Evolutionary conservation across 1,140 invertebrate genomes (phyloP).

Genomic region (Drosophila pectinifera): DNA sequence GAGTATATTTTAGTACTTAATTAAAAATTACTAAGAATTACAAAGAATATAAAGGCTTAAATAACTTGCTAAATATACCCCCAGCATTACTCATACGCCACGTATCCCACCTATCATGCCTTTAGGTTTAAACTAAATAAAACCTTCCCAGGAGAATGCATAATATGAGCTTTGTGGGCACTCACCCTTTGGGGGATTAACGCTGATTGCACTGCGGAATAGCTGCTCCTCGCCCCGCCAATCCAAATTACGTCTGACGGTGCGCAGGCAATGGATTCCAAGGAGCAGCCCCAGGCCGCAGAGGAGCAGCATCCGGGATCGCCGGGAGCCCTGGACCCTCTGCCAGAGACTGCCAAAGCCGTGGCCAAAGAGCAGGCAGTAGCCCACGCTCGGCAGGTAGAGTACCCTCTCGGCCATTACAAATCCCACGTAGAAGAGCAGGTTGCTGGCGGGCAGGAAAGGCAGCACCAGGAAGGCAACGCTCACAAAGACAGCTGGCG

Average conservation of each 20-base stretch:
- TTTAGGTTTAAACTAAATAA: neutral
- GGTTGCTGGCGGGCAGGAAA: constrained; percentile 97
- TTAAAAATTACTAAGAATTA: neutral
- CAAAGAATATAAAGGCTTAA: neutral
- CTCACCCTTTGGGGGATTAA: constrained; percentile 98
- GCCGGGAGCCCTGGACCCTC: constrained; percentile 3
- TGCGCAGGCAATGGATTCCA: constrained; percentile 87
- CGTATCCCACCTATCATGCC: too few relatives aligned
- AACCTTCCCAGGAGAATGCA: neutral
- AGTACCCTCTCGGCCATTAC: constrained; percentile 97
- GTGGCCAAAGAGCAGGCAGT: constrained; percentile 95
- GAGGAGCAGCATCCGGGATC: constrained; percentile 66
- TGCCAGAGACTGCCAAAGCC: constrained; percentile 88
- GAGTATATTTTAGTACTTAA: neutral
- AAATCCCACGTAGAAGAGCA: constrained; percentile 98
- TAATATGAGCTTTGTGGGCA: neutral
- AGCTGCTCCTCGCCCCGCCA: constrained; percentile 97
- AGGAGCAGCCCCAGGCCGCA: constrained; percentile 75
- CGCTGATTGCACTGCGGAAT: constrained; percentile 94
- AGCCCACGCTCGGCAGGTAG: constrained; percentile 98
- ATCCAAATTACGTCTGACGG: constrained; percentile 93
- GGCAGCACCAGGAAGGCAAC: constrained; percentile 94
- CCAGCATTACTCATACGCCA: neutral
- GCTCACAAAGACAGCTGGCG: constrained; percentile 89
- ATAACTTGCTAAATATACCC: neutral